Conservation (phyloP, 2,797 vertebrate species). For the Onychomys torridus region DNA sequence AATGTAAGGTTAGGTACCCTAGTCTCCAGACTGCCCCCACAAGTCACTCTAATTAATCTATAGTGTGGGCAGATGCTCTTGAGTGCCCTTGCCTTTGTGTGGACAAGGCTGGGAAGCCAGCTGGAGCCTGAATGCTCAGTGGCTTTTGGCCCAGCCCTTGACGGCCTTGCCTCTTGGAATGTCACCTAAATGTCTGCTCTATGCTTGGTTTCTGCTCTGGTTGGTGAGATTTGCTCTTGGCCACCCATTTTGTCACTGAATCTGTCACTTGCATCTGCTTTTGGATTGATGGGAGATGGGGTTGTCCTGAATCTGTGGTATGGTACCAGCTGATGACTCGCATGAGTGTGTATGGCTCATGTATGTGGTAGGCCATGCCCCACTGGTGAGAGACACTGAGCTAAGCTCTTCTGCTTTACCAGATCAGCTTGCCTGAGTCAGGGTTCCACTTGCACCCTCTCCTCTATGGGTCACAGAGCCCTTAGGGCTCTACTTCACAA, state of each 20-base stretch:
- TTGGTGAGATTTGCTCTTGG: not conserved
- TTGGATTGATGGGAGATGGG: not conserved
- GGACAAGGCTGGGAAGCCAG: not conserved
- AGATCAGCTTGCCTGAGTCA: not conserved
- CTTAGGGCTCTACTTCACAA: not conserved
- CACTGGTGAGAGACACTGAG: not conserved
- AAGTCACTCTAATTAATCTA: no score
- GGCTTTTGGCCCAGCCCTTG: not conserved
- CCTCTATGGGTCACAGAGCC: not conserved
- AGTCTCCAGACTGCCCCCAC: not conserved
- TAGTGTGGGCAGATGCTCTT: not conserved
- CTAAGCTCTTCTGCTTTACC: not conserved
- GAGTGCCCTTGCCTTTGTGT: not conserved
- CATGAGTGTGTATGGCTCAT: no score
- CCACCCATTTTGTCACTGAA: not conserved
- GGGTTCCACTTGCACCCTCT: not conserved
- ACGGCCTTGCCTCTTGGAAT: not conserved
- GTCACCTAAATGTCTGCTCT: not conserved
- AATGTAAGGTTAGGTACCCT: not conserved
- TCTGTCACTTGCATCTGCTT: no score
- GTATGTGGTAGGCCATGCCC: not conserved
- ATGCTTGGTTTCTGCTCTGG: not conserved
- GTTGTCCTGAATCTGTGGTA: not conserved
- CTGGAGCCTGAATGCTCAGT: not conserved
- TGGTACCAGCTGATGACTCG: no score